Evolutionary conservation across 2,113 vertebrate species (phyloP).

Genomic region (Ibidorhyncha struthersii): DNA sequence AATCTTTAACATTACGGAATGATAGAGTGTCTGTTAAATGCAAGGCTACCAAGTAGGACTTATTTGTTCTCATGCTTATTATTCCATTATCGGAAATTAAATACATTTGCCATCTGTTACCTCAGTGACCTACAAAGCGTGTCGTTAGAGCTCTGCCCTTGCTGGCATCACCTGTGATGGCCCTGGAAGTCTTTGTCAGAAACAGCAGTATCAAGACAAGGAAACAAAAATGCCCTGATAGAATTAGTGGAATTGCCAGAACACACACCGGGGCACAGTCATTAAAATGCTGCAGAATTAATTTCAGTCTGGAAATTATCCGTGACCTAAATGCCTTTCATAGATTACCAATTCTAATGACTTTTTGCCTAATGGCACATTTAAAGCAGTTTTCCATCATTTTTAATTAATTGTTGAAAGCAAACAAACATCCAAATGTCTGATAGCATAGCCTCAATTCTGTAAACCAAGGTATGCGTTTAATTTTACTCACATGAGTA

Average conservation of each 20-base stretch:
- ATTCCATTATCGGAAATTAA: not conserved
- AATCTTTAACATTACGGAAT: not conserved
- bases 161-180: not conserved
- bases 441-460: not conserved
- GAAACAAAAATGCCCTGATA: not conserved
- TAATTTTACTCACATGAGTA: not conserved
- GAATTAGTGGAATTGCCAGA: not conserved
- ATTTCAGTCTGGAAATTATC: conserved; percentile 42
- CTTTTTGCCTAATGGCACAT: not conserved
- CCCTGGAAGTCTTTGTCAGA: not conserved
- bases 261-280: accelerated
- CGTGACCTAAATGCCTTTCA: not conserved
- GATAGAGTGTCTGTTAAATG: not conserved
- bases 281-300: conserved; percentile 29
- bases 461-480: not conserved
- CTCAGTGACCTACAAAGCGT: not conserved
- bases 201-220: not conserved
- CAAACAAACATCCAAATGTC: not conserved
- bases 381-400: conserved; percentile 1
- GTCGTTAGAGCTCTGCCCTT: not conserved
- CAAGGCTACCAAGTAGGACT: not conserved
- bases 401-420: conserved; percentile 2
- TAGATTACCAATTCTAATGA: conserved; percentile 35
- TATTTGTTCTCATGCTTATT: not conserved
- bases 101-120: not conserved